phyloP scores from a whole-genome alignment of 2,888 invertebrate genomes.

The Euplexia lucipara region DNA sequence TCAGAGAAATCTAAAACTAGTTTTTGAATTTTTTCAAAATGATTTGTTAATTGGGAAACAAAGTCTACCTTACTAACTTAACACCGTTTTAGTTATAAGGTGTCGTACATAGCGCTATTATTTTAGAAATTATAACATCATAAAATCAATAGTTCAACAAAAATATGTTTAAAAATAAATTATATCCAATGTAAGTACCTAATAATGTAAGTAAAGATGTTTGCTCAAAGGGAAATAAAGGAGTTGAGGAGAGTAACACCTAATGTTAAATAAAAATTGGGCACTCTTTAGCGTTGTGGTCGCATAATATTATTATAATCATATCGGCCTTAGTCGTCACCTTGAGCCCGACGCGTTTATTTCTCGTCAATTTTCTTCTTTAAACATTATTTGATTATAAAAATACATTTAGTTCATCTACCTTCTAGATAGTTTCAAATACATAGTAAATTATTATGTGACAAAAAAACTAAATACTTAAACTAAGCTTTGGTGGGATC shows the following conservation, averaged over 20 bases:
- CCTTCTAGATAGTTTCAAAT: conserved; percentile 69
- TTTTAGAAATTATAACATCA: not conserved
- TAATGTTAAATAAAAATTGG: not conserved
- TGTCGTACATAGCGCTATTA: not conserved
- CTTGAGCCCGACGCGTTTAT: conserved; percentile 42
- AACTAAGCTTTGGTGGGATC: conserved; percentile 90
- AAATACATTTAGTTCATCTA: conserved; percentile 74
- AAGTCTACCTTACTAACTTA: not conserved
- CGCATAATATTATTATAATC: too few species aligned
- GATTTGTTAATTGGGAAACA: not conserved
- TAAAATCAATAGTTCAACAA: not conserved
- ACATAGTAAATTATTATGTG: conserved; percentile 72
- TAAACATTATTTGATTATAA: conserved; percentile 65
- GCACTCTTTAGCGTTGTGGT: not conserved
- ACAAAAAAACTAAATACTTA: conserved; percentile 85
- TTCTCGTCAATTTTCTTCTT: conserved; percentile 49
- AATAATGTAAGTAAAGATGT: too few species aligned
- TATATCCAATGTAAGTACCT: too few species aligned
- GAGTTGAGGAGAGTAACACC: not conserved
- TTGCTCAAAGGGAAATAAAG: too few species aligned
- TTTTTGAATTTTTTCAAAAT: not conserved
- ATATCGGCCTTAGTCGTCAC: not conserved
- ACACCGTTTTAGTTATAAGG: not conserved
- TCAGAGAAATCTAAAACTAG: not conserved
- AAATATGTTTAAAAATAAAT: too few species aligned